phyloP scores from a whole-genome alignment of 2,888 invertebrate genomes.

The Drosophila nr. perissopoda region DNA sequence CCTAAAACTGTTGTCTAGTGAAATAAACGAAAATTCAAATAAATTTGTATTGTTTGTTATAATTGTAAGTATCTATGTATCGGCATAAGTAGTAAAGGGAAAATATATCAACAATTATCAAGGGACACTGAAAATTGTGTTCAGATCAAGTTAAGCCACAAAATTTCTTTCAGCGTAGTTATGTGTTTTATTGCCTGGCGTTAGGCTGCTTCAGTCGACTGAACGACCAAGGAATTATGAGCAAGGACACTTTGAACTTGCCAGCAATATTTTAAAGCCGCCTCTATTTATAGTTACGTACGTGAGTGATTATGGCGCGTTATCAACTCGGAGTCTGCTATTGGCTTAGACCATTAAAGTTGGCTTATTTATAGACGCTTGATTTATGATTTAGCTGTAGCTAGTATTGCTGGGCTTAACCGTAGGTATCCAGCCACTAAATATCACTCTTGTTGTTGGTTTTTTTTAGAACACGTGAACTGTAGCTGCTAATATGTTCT shows the following conservation, averaged over 20 bases:
- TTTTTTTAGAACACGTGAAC: constrained; percentile 42
- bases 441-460: background rate
- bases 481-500: constrained; percentile 46
- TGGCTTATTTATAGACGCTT: constrained; percentile 73
- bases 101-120: too few species aligned
- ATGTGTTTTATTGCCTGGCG: constrained; percentile 46
- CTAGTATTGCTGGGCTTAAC: background rate
- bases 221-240: constrained; percentile 48
- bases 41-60: background rate
- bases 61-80: background rate
- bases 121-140: background rate
- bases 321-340: constrained; percentile 59
- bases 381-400: constrained; percentile 66
- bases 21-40: background rate
- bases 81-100: background rate
- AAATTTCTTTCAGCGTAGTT: constrained; percentile 36
- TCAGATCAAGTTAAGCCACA: background rate
- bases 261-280: constrained; percentile 44
- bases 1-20: background rate
- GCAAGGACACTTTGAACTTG: constrained; percentile 69
- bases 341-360: constrained; percentile 66
- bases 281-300: constrained; percentile 67
- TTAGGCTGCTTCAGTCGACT: constrained; percentile 39
- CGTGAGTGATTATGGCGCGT: constrained; percentile 69
- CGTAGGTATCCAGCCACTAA: background rate